Percentiles rank a stretch among this genome's conserved stretches.
These are phyloP conservation scores for Rotaria magnacalcarata DNA, from an alignment of 2,888 invertebrate species.

Conservation along the genomic window DNA sequence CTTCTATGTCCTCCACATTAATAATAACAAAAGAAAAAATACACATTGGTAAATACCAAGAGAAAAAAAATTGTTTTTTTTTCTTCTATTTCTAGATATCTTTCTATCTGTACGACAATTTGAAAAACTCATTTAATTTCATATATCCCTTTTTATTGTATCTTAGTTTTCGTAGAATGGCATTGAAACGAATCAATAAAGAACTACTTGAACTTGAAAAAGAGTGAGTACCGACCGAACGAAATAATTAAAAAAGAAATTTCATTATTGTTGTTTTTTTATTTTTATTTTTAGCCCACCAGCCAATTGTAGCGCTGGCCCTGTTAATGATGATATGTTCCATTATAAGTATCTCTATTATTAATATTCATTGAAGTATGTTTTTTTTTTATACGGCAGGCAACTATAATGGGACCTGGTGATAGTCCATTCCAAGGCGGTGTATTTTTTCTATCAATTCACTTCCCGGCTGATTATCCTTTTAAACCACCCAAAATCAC, in stretches of 20 bases:
- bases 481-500: slow-evolving; percentile 38
- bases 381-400: slow-evolving; percentile 8
- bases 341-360: neutral
- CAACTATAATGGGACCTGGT: slow-evolving; percentile 56
- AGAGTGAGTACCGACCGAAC: slow-evolving; percentile 60
- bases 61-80: neutral
- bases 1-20: slow-evolving; percentile 6
- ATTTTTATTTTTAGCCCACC: neutral
- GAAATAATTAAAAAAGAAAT: slow-evolving; percentile 93
- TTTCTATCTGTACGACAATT: neutral
- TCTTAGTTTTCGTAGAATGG: slow-evolving; percentile 12
- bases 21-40: neutral
- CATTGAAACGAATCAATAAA: slow-evolving; percentile 62
- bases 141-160: neutral
- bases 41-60: neutral
- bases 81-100: neutral
- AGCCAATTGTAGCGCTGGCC: slow-evolving; percentile 17
- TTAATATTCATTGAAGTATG: neutral
- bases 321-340: slow-evolving; percentile 36
- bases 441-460: slow-evolving; percentile 98
- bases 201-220: slow-evolving; percentile 63
- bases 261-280: neutral
- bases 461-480: slow-evolving; percentile 99
- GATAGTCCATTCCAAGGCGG: slow-evolving; percentile 99
- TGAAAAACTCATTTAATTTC: neutral